These are phyloP conservation scores for Sebastes oblongus DNA, from an alignment of 2,797 vertebrate genomes.

Conservation along the genomic window DNA sequence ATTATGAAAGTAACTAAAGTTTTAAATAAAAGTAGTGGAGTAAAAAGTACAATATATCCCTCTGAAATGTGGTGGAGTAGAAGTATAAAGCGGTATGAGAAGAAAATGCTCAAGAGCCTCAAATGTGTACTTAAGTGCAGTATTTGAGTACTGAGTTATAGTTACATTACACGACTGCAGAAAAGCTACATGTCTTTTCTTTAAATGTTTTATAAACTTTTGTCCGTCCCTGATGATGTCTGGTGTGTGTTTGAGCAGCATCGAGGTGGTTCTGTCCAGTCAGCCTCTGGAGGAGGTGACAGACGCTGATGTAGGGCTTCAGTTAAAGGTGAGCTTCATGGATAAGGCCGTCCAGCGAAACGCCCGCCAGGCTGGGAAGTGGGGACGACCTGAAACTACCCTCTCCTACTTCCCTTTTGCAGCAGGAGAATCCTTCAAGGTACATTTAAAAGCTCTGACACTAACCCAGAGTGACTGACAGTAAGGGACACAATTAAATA, in stretches of 20 bases:
- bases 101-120: too few species aligned
- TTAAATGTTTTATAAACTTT: not conserved
- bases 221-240: not conserved
- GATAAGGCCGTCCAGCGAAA: slow-evolving; percentile 88
- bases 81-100: not conserved
- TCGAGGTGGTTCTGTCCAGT: slow-evolving; percentile 86
- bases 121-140: not conserved
- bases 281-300: slow-evolving; percentile 77
- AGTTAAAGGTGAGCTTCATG: slow-evolving; percentile 86
- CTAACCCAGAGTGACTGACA: not conserved
- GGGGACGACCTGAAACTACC: slow-evolving; percentile 87
- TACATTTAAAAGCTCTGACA: not conserved
- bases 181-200: not conserved
- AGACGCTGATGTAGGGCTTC: slow-evolving; percentile 86
- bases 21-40: not conserved
- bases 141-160: not conserved
- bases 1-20: too few species aligned
- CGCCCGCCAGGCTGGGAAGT: slow-evolving; percentile 86
- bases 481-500: not conserved
- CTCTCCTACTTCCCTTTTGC: slow-evolving; percentile 91
- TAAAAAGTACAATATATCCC: not conserved
- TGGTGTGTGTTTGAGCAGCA: slow-evolving; percentile 72
- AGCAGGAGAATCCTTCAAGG: slow-evolving; percentile 90
- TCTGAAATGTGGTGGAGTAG: not conserved
- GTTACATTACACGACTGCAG: not conserved